phyloP scores from a whole-genome alignment of 2,797 vertebrate species.

The Perodicticus potto region DNA sequence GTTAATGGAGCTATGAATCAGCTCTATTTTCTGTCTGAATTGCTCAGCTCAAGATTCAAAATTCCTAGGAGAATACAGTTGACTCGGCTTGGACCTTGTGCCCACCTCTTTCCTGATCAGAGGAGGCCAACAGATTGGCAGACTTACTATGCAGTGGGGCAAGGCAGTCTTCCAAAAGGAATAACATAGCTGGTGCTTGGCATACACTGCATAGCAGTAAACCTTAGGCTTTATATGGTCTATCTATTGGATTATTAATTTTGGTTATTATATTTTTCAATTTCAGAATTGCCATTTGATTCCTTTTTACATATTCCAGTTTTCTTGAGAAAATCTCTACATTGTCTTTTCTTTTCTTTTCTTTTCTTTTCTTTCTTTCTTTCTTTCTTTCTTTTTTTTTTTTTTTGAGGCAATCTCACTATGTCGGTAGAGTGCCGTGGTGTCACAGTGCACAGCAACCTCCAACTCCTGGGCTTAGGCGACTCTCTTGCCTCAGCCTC shows the following conservation, averaged over 20 bases:
- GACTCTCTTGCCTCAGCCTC: too few relatives aligned
- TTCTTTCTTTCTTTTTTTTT: too few relatives aligned
- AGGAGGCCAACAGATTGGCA: background rate
- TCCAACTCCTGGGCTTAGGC: too few relatives aligned
- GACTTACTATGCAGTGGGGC: background rate
- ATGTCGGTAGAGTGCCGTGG: too few relatives aligned
- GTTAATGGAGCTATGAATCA: background rate
- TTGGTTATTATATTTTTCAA: background rate
- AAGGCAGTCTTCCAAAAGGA: background rate
- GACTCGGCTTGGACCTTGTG: background rate
- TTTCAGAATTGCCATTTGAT: slow-evolving; percentile 36
- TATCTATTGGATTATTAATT: background rate
- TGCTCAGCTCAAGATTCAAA: background rate
- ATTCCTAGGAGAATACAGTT: background rate
- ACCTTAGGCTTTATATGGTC: background rate
- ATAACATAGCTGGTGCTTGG: background rate
- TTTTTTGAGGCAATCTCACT: too few relatives aligned
- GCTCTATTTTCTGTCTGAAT: slow-evolving; percentile 1
- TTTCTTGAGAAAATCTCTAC: background rate
- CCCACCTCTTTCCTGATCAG: background rate
- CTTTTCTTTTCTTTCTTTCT: too few relatives aligned
- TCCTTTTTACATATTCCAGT: background rate
- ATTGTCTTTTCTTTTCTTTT: background rate
- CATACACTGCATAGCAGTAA: background rate
- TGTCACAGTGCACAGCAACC: too few relatives aligned